These are phyloP conservation scores for Aldabrachelys gigantea DNA, from an alignment of 2,113 vertebrate genomes.

Conservation along the genomic window DNA sequence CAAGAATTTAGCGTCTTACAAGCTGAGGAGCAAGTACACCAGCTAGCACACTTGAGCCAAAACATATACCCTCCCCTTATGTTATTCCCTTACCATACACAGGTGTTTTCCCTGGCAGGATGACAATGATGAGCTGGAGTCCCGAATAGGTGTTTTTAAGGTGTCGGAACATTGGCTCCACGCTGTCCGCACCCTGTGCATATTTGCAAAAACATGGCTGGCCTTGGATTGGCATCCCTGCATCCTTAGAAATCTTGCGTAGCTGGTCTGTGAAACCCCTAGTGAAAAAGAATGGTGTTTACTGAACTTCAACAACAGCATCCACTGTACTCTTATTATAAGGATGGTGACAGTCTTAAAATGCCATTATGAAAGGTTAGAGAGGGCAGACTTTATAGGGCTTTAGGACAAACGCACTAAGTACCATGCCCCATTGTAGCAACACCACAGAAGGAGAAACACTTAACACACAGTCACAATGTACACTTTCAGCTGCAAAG, in stretches of 20 bases:
- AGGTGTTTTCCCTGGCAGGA: conserved; percentile 95
- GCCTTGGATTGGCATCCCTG: conserved; percentile 97
- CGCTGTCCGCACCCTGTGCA: conserved; percentile 96
- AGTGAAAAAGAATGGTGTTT: background rate
- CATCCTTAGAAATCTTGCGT: conserved; percentile 97
- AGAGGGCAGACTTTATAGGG: background rate
- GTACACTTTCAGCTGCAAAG: background rate
- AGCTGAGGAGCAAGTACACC: background rate
- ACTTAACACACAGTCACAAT: accelerated
- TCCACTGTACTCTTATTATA: accelerated
- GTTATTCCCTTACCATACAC: conserved; percentile 87
- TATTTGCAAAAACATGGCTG: conserved; percentile 99
- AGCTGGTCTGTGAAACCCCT: conserved; percentile 98
- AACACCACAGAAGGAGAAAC: background rate
- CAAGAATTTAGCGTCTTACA: background rate
- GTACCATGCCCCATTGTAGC: background rate
- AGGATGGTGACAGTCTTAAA: background rate
- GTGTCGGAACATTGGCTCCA: conserved; percentile 99
- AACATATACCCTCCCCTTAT: background rate
- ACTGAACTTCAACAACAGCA: background rate
- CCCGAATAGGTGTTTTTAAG: conserved; percentile 99
- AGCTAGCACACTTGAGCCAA: accelerated
- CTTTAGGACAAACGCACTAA: background rate
- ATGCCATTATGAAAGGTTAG: background rate
- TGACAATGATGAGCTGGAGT: conserved; percentile 98